A percentile compares a stretch with the other conserved stretches of the same genome.
Evolutionary conservation across 1,140 invertebrate species (phyloP).

Genomic region (Plectrocnemia conspersa): DNA sequence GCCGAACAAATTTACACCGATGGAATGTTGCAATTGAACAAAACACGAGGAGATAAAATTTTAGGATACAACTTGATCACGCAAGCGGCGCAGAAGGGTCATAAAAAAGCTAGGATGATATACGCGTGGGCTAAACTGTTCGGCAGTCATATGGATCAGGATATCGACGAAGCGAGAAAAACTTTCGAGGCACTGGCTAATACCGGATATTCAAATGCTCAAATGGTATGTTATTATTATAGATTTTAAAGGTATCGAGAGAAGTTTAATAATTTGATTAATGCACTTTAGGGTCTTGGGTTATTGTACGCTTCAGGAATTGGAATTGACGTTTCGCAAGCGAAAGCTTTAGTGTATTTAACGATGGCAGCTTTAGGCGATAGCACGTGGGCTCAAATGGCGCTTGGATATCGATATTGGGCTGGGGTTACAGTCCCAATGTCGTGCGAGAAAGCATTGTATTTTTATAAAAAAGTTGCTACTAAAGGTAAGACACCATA

Average conservation of each 20-base stretch:
- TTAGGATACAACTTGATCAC: slow-evolving; percentile 64
- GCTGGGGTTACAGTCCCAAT: slow-evolving; percentile 81
- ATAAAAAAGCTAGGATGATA: slow-evolving; percentile 73
- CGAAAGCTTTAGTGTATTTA: slow-evolving; percentile 86
- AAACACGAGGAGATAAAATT: slow-evolving; percentile 57
- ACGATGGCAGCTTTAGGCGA: slow-evolving; percentile 86
- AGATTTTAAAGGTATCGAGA: not conserved
- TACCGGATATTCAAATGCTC: slow-evolving; percentile 78
- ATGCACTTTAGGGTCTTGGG: slow-evolving; percentile 67
- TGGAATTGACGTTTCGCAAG: slow-evolving; percentile 78
- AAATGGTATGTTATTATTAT: slow-evolving; percentile 62
- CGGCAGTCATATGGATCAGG: slow-evolving; percentile 68
- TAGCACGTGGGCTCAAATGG: slow-evolving; percentile 91
- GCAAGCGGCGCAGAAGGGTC: slow-evolving; percentile 72
- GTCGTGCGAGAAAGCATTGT: slow-evolving; percentile 86
- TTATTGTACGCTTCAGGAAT: slow-evolving; percentile 88
- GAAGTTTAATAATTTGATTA: slow-evolving; percentile 33
- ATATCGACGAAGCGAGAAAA: slow-evolving; percentile 69
- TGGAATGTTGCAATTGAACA: slow-evolving; percentile 61
- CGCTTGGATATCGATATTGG: slow-evolving; percentile 84
- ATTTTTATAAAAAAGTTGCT: slow-evolving; percentile 85
- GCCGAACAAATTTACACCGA: slow-evolving; percentile 64
- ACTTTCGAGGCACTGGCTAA: slow-evolving; percentile 75
- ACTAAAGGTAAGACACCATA: slow-evolving; percentile 65
- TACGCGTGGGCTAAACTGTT: slow-evolving; percentile 84